Evolutionary conservation across 2,888 invertebrate genomes (phyloP).

Genomic region (Cryptocephalus moraei): DNA sequence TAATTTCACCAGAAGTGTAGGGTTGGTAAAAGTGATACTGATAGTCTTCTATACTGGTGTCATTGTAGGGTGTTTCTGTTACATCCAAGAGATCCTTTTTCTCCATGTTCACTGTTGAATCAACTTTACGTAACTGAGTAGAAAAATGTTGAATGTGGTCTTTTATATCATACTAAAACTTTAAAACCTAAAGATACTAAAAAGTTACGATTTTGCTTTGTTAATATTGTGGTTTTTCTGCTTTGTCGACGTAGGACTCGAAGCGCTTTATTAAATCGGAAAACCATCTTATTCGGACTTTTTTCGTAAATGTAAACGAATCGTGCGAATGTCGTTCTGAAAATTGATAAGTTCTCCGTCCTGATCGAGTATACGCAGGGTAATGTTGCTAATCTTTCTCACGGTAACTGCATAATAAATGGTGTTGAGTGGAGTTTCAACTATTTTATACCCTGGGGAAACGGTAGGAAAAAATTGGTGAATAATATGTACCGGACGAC

Average conservation of each 20-base stretch:
- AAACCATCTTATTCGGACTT: slow-evolving; percentile 1
- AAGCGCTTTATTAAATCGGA: neutral
- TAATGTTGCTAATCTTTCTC: slow-evolving; percentile 18
- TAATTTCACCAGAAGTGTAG: slow-evolving; percentile 1
- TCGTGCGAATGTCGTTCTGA: slow-evolving; percentile 23
- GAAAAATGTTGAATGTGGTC: no score
- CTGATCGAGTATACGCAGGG: slow-evolving; percentile 25
- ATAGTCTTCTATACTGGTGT: slow-evolving; percentile 1
- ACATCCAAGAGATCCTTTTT: slow-evolving; percentile 3
- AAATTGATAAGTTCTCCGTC: slow-evolving; percentile 26
- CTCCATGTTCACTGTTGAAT: no score
- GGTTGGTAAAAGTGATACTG: slow-evolving; percentile 5
- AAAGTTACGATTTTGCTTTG: neutral
- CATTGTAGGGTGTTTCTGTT: slow-evolving; percentile 2
- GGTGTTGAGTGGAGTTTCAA: slow-evolving; percentile 25
- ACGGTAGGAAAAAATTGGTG: slow-evolving; percentile 17
- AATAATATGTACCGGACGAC: slow-evolving; percentile 16
- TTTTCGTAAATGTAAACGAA: slow-evolving; percentile 12
- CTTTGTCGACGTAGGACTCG: neutral
- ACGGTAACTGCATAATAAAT: slow-evolving; percentile 28
- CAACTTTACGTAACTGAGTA: no score
- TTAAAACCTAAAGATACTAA: slow-evolving; percentile 1
- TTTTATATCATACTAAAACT: neutral
- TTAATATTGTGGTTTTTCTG: neutral
- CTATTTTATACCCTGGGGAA: slow-evolving; percentile 27